Conservation (phyloP, 1,140 invertebrate genomes). For the Drosophila erecta region DNA sequence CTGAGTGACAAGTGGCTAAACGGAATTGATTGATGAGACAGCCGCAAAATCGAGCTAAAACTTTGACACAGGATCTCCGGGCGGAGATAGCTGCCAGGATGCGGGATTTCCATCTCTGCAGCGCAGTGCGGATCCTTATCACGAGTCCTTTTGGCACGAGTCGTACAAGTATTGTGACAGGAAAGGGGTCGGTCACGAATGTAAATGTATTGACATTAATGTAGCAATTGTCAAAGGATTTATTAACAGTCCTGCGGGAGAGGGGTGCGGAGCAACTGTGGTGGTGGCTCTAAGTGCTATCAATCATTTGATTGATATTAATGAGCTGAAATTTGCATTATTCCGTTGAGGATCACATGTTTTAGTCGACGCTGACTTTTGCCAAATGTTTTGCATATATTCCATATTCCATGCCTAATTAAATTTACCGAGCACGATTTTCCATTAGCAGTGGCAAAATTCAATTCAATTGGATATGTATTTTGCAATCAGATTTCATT, state of each 20-base stretch:
- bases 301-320: conserved; percentile 84
- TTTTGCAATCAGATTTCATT: conserved; percentile 9
- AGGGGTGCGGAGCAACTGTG: conserved; percentile 8
- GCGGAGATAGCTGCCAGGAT: conserved; percentile 7
- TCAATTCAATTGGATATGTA: conserved; percentile 6
- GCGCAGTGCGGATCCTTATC: conserved; percentile 44
- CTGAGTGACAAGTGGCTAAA: conserved; percentile 61
- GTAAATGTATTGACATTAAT: conserved; percentile 84
- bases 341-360: conserved; percentile 58
- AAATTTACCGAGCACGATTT: conserved; percentile 49
- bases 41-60: conserved; percentile 51
- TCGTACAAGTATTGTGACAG: conserved; percentile 62
- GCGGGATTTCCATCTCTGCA: not conserved
- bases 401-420: conserved; percentile 70
- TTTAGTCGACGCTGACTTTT: conserved; percentile 11
- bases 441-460: conserved; percentile 43
- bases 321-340: conserved; percentile 83
- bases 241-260: conserved; percentile 58
- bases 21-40: conserved; percentile 77
- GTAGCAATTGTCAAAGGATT: conserved; percentile 84
- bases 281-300: conserved; percentile 54
- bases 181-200: conserved; percentile 55
- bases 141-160: conserved; percentile 42
- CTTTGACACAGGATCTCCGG: conserved; percentile 73
- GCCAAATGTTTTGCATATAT: conserved; percentile 44